phyloP scores from a whole-genome alignment of 2,797 vertebrate species.

The Potorous gilbertii region DNA sequence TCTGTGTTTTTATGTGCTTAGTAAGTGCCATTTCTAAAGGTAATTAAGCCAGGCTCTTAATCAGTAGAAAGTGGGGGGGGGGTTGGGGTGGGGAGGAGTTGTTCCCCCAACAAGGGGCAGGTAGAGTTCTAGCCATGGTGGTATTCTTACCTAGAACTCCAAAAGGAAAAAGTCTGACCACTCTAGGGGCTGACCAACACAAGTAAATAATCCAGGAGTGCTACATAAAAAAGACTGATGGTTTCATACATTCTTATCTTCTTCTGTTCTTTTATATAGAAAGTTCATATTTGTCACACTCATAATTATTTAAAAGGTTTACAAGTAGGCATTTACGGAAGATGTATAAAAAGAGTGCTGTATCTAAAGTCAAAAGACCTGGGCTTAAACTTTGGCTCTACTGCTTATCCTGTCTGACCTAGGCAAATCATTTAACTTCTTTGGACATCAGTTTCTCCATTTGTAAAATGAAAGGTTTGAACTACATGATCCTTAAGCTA shows the following conservation, averaged over 20 bases:
- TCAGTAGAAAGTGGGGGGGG: no score
- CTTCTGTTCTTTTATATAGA: neutral
- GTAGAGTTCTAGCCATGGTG: no score
- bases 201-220: neutral
- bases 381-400: neutral
- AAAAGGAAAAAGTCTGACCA: neutral
- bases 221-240: neutral
- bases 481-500: no score
- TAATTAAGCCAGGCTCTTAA: neutral
- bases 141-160: no score
- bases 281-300: neutral
- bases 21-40: neutral
- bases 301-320: neutral
- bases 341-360: neutral
- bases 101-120: no score
- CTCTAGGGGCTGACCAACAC: neutral
- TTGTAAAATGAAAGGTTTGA: no score
- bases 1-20: neutral
- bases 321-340: no score
- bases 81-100: fast-evolving
- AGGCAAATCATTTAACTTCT: neutral
- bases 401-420: neutral
- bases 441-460: neutral
- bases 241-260: neutral
- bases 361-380: neutral